Base-by-base conservation (phyloP, 2,797 vertebrate genomes). In the Helostoma temminkii region DNA sequence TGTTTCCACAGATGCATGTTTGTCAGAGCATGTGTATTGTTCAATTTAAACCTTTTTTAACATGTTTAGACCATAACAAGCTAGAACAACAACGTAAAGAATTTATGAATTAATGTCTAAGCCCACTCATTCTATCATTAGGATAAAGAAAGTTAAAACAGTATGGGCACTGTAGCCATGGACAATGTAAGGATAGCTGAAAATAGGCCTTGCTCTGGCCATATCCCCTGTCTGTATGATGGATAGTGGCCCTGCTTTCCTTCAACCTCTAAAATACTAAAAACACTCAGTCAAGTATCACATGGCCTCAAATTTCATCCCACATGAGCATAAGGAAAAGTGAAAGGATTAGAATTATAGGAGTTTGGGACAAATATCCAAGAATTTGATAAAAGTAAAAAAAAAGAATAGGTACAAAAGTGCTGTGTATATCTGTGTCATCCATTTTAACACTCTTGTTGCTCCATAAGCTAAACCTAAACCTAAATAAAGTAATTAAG, bases 201-300 rank as follows among this genome's bases (percentile, higher is more conserved):
- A 89, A 88, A 82, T 86, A 86, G 79, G 75, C 74, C 77, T 65
- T 75, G 69, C 72, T 68, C 84, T 74, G 26, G 65, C 48, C 32
- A 84, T 81, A 84, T 56, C 56, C 65, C 36, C 81, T 90, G 86
- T 86, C 81, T 68, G 34, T 41, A 78, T 91, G 91, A 91, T 90
- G 83, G 86, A 91, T 91, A 69, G 77, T 49, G 55, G 52, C 71
- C 70, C 83, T 76, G 68, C 68, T 86, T 85, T 73, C 48, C 57
- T 70, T 72, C 63, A 66, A 70, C 60, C 82, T 83, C 78, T 75
- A 71, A 81, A 83, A 74, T 77, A 74, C 69, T 43, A 67, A 78
- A 77, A 60, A 43, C 69, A 59, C 30, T 43, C 56, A 75, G 81
- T 90, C 83, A 86, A 73, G 66, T 72, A 84, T 65, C 58, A 59